phyloP scores from a whole-genome alignment of 2,113 vertebrate species.

The Tretioscincus oriximinensis region DNA sequence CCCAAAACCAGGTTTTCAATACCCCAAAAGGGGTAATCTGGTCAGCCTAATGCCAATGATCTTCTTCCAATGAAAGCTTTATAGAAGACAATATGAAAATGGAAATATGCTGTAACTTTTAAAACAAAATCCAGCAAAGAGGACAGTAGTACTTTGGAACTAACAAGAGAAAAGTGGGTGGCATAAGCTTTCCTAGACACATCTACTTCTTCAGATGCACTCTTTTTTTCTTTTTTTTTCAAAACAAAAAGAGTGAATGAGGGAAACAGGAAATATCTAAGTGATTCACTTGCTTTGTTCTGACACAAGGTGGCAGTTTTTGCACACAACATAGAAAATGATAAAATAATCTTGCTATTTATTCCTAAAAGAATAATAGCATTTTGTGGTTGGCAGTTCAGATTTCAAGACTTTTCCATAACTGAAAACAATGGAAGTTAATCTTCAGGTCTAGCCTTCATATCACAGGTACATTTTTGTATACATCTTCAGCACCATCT shows the following conservation, averaged over 20 bases:
- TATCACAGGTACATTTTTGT: no score
- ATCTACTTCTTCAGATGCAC: no score
- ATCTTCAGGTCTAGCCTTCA: no score
- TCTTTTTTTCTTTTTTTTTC: no score
- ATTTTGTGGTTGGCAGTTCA: background rate
- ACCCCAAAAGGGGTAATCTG: no score
- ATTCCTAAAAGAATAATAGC: background rate
- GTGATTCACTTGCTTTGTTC: background rate
- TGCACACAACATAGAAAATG: background rate
- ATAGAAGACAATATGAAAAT: background rate
- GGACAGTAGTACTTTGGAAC: no score
- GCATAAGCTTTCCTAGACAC: no score
- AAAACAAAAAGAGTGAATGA: background rate
- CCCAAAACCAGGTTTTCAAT: no score
- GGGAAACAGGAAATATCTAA: background rate
- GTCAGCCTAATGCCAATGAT: background rate
- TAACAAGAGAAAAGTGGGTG: no score
- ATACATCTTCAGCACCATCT: no score
- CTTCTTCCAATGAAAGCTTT: background rate
- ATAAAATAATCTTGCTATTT: background rate
- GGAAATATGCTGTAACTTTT: background rate
- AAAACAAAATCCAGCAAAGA: no score
- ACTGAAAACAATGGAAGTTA: background rate
- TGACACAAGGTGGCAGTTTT: conserved; percentile 24
- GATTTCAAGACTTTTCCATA: background rate